Conservation (phyloP, 2,797 vertebrate genomes). For the Pseudochaenichthys georgianus region DNA sequence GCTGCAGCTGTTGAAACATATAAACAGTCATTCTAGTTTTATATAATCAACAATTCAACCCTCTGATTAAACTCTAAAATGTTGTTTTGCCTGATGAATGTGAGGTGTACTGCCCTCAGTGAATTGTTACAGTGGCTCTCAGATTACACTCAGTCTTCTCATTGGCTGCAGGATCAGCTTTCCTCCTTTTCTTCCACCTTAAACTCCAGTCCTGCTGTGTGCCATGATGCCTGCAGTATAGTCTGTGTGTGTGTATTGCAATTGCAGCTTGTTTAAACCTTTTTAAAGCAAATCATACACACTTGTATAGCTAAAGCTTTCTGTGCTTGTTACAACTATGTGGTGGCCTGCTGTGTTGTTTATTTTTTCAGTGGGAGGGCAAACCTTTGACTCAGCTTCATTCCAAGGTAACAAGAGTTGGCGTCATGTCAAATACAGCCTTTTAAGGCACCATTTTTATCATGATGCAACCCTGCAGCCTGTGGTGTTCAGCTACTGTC, state of each 20-base stretch:
- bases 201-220: conserved; percentile 5
- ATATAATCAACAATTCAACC: background rate
- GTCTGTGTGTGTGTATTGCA: conserved; percentile 1
- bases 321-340: conserved; percentile 12
- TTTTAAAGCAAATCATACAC: background rate
- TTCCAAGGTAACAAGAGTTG: conserved; percentile 18
- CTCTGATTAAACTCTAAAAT: background rate
- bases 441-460: conserved; percentile 7
- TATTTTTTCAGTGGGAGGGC: conserved; percentile 13
- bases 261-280: conserved; percentile 20
- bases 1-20: background rate
- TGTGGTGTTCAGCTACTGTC: conserved; percentile 24
- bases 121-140: conserved; percentile 38
- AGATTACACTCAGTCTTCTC: conserved; percentile 29
- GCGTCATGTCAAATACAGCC: conserved; percentile 29
- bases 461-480: background rate
- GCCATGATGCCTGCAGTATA: background rate
- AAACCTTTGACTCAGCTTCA: conserved; percentile 15
- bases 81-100: background rate
- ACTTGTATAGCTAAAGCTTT: background rate
- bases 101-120: background rate
- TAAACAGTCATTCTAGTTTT: background rate
- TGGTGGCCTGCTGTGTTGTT: conserved; percentile 14
- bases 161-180: conserved; percentile 51
- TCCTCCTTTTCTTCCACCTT: conserved; percentile 10